Base-by-base conservation (phyloP, 2,888 invertebrate genomes). In the Dermolepida albohirtum region DNA sequence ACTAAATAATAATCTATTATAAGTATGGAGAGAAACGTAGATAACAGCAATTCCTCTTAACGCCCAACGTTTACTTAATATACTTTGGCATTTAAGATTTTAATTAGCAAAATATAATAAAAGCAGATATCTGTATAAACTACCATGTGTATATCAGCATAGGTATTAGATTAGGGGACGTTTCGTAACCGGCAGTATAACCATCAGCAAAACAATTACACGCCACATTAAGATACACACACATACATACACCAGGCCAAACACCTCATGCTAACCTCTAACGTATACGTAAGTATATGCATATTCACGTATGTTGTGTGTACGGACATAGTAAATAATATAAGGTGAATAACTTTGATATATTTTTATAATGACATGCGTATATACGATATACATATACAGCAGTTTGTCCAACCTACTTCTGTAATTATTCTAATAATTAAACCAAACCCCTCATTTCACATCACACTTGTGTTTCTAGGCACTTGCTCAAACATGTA, bases 351-450 rank as follows among this genome's bases (percentile, higher is more conserved):
- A 52, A 52, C 52, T 39, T 39, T 34, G 8, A 6, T 34, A 39
- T 16, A 54, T 54, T 54, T 54, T 54, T 54, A 40, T 54, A 54
- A 54, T 54, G 34, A 39, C 39, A 14, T 14, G 10, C 39, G 29
- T 29, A 34, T 10, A 10, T 29, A 5, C 6, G n/a, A 29, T 27
- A 27, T 50, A 50, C 7, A 22, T 51, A 51, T 39, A 39, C 39
- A 34, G 39, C 12, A 39, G 14, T 40, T 27, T 16, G 16, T 34
- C 52, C 54, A 54, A 54, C 54, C 54, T 54, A 54, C 39, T 54
- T 54, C 54, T 12, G 39, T 54, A 39, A 54, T 54, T 54, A 54
- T 54, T 54, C 39, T 54, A 54, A 54, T 54, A 54, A 54, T 54
- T 54, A 54, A 54, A 54, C 10, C 12, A 12, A 12, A 8, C 16